These are phyloP conservation scores for Lasiurus borealis DNA, from an alignment of 2,113 vertebrate species.

Conservation along the genomic window DNA sequence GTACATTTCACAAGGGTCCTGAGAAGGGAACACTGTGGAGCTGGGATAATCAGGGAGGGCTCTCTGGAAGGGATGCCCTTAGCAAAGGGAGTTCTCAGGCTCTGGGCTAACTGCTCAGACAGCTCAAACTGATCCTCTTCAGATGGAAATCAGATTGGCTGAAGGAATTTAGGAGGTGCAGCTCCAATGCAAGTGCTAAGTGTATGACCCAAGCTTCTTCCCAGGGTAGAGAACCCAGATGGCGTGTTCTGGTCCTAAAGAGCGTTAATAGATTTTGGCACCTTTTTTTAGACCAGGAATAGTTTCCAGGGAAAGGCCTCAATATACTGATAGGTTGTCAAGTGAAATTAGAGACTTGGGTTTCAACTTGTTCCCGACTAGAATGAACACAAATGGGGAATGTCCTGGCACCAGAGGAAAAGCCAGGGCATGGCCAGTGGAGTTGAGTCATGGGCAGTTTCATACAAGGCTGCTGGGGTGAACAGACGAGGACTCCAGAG, in stretches of 20 bases:
- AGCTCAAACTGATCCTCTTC: not conserved
- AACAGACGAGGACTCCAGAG: not conserved
- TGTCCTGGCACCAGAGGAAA: slow-evolving; percentile 44
- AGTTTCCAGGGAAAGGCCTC: slow-evolving; percentile 75
- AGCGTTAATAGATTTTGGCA: slow-evolving; percentile 68
- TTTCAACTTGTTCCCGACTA: slow-evolving; percentile 48
- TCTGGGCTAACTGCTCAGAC: not conserved
- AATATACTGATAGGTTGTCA: slow-evolving; percentile 63
- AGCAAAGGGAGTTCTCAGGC: not conserved
- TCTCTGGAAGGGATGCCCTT: not conserved
- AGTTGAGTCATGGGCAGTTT: not conserved
- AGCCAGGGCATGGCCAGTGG: not conserved
- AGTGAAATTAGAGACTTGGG: slow-evolving; percentile 66
- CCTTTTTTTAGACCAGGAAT: slow-evolving; percentile 54
- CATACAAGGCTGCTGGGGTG: not conserved
- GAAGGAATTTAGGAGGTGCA: not conserved
- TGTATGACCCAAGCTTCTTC: not conserved
- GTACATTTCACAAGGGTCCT: not conserved
- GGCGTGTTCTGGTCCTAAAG: not conserved
- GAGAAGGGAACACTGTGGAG: not conserved
- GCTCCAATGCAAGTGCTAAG: not conserved
- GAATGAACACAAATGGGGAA: slow-evolving; percentile 26
- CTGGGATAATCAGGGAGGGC: not conserved
- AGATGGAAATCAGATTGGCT: not conserved
- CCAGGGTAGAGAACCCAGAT: slow-evolving; percentile 26